Base-by-base conservation (phyloP, 2,888 invertebrate species). In the Ommatoiulus sabulosus region DNA sequence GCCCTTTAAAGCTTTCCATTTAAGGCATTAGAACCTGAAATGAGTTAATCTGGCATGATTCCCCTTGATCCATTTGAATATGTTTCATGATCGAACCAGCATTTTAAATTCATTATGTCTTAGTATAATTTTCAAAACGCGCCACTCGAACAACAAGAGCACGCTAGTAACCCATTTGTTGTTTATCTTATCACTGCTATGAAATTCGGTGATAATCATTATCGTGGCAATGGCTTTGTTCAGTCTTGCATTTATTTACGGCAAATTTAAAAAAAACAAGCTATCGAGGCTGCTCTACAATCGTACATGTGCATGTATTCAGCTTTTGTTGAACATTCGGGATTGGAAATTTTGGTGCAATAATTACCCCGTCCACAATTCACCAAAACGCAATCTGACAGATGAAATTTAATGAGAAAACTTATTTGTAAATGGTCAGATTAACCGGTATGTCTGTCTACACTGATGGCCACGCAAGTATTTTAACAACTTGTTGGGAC, bases 121-220 rank as follows among this genome's bases (percentile, higher is more conserved):
- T 35, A 6, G 3, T 10, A 12, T 12, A 35, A 72, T 8, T 72
- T 20, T 24, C 17, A 52, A 24, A 72, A 24, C 3, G 24, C 72
- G 2, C 6, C 15, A 63, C 15, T 1, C 63, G 20, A 24, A 80
- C 80, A 80, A 80, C 80, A 35, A 80, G 35, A 80, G 35, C 80
- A 80, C 35, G 80, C 80, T 15, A 80, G 80, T 80, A 80, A 80
- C 80, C 80, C 15, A 80, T 80, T 80, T 80, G 35, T 80, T 80
- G 35, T 80, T 80, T 80, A 80, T 80, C 80, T 35, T 80, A 80
- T 80, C 80, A 24, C 12, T 35, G 24, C 80, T 4, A 35, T 24
- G 80, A 80, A 80, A 80, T 35, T 80, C 57, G 80, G 24, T 35
- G 80, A 80, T 80, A 80, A 35, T 35, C 80, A 15, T 24, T 35